Evolutionary conservation across 2,888 invertebrate species (phyloP), one percentile per base, ranked within the genome.

Genomic region (Tachina fera): DNA sequence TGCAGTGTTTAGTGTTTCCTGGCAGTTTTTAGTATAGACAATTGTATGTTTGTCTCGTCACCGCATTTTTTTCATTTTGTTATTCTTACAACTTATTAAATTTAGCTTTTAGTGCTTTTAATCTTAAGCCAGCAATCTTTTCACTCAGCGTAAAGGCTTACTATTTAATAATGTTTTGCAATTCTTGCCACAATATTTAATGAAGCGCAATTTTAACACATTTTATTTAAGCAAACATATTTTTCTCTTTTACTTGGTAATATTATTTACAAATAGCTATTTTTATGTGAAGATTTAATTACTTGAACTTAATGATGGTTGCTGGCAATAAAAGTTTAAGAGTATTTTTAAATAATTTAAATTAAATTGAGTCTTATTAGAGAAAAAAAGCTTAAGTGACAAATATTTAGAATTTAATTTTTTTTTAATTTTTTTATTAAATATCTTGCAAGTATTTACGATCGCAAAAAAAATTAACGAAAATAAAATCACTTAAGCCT

Each of bases 1-100:
- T 53, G 8, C 60, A 80, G 58, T 67, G 51, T 74, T 70, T 61
- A 49, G 49, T 31, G 31, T 58, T 71, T n/a, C 56, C 39, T 71
- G 82, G 11, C 51, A 65, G 58, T 43, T 45, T 45, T 43, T 4
- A 39, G n/a, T 63, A 41, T 56, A 14, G 58, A 45, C 43, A 39
- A 75, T 51, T 67, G 41, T 65, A 16, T 41, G 13, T 47, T 9
- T 72, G 10, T 47, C 16, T 43, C 11, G 45, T 56, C 14, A 19
- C 16, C 49, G 22, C 45, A 9, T 0, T 61, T 51, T 13, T 13
- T 31, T 31, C 4, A 31, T 22, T 78, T 53, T 60, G 16, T 41
- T 56, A 43, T 71, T 61, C 63, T 13, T 51, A 41, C 6, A 77
- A 51, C 31, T 56, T n/a, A 56, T 31, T n/a, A 9, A 58, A 68